Conservation (phyloP, 64 coral and sea anemone species). For the Porites lutea region DNA sequence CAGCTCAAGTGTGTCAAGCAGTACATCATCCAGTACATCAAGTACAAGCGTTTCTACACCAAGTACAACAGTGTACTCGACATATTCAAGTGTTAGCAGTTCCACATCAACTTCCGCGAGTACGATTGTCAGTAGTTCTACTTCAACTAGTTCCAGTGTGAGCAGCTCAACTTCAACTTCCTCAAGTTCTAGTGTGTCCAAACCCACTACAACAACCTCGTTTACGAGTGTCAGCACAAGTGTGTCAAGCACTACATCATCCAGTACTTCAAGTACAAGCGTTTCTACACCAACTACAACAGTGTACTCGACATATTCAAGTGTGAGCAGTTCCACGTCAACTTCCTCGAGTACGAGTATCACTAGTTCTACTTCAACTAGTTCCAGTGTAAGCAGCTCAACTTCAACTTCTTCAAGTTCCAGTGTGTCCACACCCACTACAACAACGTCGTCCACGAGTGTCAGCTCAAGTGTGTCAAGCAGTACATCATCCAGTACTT, state of each 20-base stretch:
- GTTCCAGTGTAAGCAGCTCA: background rate
- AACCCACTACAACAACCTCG: constrained; percentile 3
- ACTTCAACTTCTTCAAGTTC: background rate
- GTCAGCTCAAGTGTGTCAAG: background rate
- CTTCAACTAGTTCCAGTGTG: background rate
- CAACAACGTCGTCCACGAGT: too few species aligned
- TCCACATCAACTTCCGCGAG: constrained; percentile 5
- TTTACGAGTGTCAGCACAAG: background rate
- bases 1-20: constrained; percentile 22
- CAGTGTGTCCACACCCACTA: background rate
- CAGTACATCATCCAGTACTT: too few species aligned
- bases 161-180: background rate
- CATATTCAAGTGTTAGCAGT: background rate
- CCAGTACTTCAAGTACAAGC: background rate
- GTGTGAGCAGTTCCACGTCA: constrained; percentile 21
- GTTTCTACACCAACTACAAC: background rate
- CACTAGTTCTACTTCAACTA: background rate
- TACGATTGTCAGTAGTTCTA: background rate
- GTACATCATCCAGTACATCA: background rate
- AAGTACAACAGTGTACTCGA: background rate
- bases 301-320: background rate
- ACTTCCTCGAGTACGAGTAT: constrained; percentile 1
- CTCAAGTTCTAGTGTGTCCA: background rate
- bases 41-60: constrained; percentile 7
- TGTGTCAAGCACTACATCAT: background rate